Evolutionary conservation across 2,888 invertebrate species (phyloP).

Genomic region (Meta bourneti): DNA sequence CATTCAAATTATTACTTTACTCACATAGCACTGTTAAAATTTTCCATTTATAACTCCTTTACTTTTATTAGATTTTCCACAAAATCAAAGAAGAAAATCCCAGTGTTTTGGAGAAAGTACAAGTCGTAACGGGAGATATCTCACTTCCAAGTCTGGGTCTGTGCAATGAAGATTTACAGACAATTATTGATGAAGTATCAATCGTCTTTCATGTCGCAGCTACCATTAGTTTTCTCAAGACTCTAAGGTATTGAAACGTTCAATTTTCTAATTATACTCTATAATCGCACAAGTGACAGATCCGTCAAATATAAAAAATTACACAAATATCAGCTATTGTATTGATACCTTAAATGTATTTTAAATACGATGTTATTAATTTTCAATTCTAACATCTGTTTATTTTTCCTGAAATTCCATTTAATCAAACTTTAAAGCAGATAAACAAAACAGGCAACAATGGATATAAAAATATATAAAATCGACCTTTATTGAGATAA

Average conservation of each 20-base stretch:
- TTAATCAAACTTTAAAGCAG: not conserved
- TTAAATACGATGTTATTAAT: not conserved
- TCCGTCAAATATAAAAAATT: not conserved
- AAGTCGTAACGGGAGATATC: constrained; percentile 74
- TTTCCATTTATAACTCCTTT: not conserved
- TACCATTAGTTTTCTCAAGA: constrained; percentile 83
- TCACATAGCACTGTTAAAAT: no score
- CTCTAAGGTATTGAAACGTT: constrained; percentile 79
- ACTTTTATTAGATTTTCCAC: constrained; percentile 28
- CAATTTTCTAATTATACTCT: not conserved
- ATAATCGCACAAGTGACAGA: no score
- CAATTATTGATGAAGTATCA: constrained; percentile 82
- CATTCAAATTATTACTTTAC: no score
- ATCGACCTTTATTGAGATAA: no score
- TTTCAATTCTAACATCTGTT: not conserved
- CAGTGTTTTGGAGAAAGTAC: constrained; percentile 57
- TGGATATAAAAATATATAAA: no score
- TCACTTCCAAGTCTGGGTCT: constrained; percentile 78
- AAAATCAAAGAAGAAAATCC: constrained; percentile 48
- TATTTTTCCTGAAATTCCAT: not conserved
- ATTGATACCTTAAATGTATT: not conserved
- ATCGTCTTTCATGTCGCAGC: constrained; percentile 83
- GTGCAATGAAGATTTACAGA: constrained; percentile 70
- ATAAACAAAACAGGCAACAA: no score
- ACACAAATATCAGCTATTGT: not conserved